These are phyloP conservation scores for Oenanthe oenanthe DNA, from an alignment of 2,113 vertebrate genomes.

Conservation along the genomic window DNA sequence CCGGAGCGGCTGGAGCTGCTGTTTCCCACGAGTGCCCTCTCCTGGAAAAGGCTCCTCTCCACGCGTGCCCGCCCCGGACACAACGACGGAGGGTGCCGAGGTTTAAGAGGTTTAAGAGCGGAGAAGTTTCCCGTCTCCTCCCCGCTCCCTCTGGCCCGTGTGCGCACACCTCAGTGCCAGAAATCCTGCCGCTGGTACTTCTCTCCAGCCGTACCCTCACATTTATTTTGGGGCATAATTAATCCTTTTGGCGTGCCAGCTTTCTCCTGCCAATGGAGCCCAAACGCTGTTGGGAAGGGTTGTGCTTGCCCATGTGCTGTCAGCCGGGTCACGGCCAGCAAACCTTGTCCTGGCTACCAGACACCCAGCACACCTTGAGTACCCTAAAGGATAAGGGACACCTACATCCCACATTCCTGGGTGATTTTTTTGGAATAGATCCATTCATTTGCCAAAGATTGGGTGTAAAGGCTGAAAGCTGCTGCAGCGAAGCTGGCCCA, in stretches of 20 bases:
- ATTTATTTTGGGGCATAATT: neutral
- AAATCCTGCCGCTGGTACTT: neutral
- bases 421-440: neutral
- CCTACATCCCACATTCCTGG: neutral
- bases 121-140: accelerated
- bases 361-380: accelerated
- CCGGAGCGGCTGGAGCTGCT: neutral
- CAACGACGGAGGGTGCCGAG: accelerated
- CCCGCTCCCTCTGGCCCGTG: neutral
- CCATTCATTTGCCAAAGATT: neutral
- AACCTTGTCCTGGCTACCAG: neutral
- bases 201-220: neutral
- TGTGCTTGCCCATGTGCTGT: neutral
- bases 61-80: neutral
- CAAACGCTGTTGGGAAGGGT: accelerated
- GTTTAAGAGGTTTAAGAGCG: neutral
- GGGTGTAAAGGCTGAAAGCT: neutral
- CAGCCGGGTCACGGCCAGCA: neutral
- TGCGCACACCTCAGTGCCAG: neutral
- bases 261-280: neutral
- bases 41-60: slow-evolving; percentile 45
- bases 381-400: neutral
- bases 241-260: neutral
- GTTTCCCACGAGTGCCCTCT: slow-evolving; percentile 71
- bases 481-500: neutral